Base-by-base conservation (phyloP, 2,797 vertebrate genomes). In the Syngnathus rostellatus region DNA sequence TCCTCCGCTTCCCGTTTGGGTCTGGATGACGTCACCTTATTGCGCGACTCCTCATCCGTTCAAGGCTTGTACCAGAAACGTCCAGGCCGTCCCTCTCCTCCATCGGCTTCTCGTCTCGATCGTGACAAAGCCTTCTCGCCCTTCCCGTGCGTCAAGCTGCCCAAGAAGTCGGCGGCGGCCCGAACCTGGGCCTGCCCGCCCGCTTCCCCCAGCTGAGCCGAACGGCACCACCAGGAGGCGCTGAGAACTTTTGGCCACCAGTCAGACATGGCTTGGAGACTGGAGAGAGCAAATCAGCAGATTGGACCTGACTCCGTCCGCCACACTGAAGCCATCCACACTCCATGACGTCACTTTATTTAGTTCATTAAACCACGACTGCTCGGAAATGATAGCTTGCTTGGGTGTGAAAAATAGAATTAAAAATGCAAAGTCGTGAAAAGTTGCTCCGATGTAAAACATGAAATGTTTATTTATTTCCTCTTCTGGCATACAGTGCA, bases 131-230 rank as follows among this genome's bases (percentile, higher is more conserved):
- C 75, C 62, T 99, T 95, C 72, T 97, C 93, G 53, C 97, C 97
- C 5, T 99, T 99, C 64, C 97, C 97, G 2, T 93, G 88, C 0
- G 86, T 98, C 62, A 99, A 99, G 79, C 94, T 93, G 17, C 96
- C 95, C 64, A 90, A 93, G 54, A 97, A 94, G 75, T 99, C 97
- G 0, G 74, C 89, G 0, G 92, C 96, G 0, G 97, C 97, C 72
- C 90, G 96, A 71, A 99, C 87, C 87, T 99, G 64, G 97, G 97
- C 3, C 87, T 99, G 0, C 97, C 96, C 14, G 90, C 89, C 48
- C 92, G 94, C 80, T 98, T 99, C 70, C 96, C 97, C 11, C 95
- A 98, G 57, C 93, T 99, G 91, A 97, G 93, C 88, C 92, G 86
- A 80, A 93, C 0, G 79, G 89, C 60, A 85, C 91, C 50, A 93